phyloP scores from a whole-genome alignment of 2,888 invertebrate genomes.

The Pemphredon lugubris region DNA sequence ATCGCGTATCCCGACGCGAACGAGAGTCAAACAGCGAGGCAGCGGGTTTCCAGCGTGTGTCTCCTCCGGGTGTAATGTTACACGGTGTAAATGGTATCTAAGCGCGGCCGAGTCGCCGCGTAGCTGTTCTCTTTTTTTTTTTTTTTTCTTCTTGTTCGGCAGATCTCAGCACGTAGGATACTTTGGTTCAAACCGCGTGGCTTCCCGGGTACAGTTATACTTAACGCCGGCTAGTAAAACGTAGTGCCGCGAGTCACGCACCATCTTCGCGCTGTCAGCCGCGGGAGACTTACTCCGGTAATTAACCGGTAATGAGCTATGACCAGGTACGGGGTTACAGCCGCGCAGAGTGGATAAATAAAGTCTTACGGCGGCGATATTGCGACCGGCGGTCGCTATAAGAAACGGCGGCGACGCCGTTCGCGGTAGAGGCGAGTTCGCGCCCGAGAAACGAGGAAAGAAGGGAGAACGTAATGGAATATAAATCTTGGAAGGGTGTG shows the following conservation, averaged over 20 bases:
- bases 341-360: conserved; percentile 55
- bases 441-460: conserved; percentile 8
- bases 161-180: too few relatives aligned
- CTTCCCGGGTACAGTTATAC: conserved; percentile 63
- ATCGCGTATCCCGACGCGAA: too few relatives aligned
- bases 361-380: conserved; percentile 30
- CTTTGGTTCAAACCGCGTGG: too few relatives aligned
- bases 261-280: conserved; percentile 64
- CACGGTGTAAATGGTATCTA: too few relatives aligned
- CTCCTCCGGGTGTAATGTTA: too few relatives aligned
- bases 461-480: conserved; percentile 51
- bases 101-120: too few relatives aligned
- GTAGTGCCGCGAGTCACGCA: conserved; percentile 71
- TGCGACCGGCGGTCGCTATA: background rate
- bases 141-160: too few relatives aligned
- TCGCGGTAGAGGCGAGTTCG: too few relatives aligned
- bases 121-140: too few relatives aligned
- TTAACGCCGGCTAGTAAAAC: conserved; percentile 63
- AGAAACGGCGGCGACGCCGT: background rate
- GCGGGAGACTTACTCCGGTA: conserved; percentile 68
- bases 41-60: too few relatives aligned
- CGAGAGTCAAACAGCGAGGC: too few relatives aligned
- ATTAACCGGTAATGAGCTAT: conserved; percentile 76
- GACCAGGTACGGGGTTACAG: conserved; percentile 64
- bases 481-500: conserved; percentile 57